These are phyloP conservation scores for Bombus picipes DNA, from an alignment of 1,140 invertebrate genomes.

Conservation along the genomic window DNA sequence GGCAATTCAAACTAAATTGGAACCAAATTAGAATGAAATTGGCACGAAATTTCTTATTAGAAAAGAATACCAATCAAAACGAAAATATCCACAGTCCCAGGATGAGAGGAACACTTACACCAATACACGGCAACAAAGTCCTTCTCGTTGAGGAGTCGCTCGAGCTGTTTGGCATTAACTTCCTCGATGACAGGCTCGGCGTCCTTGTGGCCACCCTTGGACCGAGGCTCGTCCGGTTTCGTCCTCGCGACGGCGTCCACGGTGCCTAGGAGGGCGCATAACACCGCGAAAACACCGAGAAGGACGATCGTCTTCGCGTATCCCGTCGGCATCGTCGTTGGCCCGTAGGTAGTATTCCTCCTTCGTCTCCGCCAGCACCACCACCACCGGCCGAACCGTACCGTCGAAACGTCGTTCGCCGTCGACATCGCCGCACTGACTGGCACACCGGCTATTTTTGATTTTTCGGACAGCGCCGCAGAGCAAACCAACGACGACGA, in stretches of 20 bases:
- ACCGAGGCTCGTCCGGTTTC: constrained; percentile 73
- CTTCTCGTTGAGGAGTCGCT: constrained; percentile 93
- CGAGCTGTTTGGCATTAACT: constrained; percentile 94
- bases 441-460: constrained; percentile 75
- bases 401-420: constrained; percentile 82
- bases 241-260: constrained; percentile 62
- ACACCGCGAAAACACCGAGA: constrained; percentile 53
- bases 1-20: neutral
- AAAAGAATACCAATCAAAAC: neutral
- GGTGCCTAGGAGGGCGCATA: constrained; percentile 53
- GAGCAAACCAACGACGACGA: constrained; percentile 1
- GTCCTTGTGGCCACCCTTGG: constrained; percentile 75
- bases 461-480: constrained; percentile 70
- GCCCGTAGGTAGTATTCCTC: constrained; percentile 58
- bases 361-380: constrained; percentile 72
- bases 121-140: constrained; percentile 97
- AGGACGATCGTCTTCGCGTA: constrained; percentile 58
- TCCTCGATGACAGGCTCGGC: constrained; percentile 93
- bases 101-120: constrained; percentile 89
- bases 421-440: constrained; percentile 83
- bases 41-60: neutral
- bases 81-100: neutral
- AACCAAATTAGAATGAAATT: neutral
- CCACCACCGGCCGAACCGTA: constrained; percentile 76
- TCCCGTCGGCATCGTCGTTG: constrained; percentile 59